Evolutionary conservation across 2,888 invertebrate genomes (phyloP).

Genomic region (Osmoderma eremita): DNA sequence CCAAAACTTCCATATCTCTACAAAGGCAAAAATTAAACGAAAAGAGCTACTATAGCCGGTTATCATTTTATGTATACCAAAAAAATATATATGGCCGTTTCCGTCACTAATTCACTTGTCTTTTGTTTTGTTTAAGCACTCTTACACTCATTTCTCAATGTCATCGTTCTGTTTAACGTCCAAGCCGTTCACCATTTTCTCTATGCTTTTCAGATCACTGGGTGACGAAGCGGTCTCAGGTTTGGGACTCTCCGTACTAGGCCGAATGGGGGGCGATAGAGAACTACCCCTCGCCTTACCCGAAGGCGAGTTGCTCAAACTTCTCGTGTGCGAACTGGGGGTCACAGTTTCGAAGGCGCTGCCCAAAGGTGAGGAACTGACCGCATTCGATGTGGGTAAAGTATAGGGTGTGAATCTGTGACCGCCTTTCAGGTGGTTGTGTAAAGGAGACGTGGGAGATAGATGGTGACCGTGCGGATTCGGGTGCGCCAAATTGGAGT

Average conservation of each 20-base stretch:
- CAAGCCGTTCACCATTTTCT: constrained; percentile 96
- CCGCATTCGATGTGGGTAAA: constrained; percentile 70
- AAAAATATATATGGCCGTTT: constrained; percentile 5
- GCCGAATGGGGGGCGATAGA: constrained; percentile 68
- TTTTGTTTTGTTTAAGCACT: background rate
- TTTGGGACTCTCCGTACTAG: constrained; percentile 68
- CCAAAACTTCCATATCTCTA: constrained; percentile 7
- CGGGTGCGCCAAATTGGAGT: constrained; percentile 73
- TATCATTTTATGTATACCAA: constrained; percentile 1
- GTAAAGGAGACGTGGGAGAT: constrained; percentile 70
- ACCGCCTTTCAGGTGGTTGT: constrained; percentile 75
- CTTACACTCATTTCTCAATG: constrained; percentile 55
- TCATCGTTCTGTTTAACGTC: constrained; percentile 77
- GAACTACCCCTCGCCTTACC: constrained; percentile 63
- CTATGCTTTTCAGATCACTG: constrained; percentile 93
- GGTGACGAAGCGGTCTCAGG: constrained; percentile 70
- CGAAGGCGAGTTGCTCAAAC: constrained; percentile 72
- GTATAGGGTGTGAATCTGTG: constrained; percentile 92
- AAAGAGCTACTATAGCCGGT: background rate
- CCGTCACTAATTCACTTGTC: background rate
- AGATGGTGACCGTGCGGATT: constrained; percentile 64
- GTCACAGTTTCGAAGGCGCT: constrained; percentile 92
- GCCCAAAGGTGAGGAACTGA: constrained; percentile 72
- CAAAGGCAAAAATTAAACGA: background rate
- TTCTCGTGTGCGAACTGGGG: constrained; percentile 75